A percentile compares a stretch with the other conserved stretches of the same genome.
These are phyloP conservation scores for Peucedramus taeniatus DNA, from an alignment of 2,113 vertebrate genomes.

Conservation along the genomic window DNA sequence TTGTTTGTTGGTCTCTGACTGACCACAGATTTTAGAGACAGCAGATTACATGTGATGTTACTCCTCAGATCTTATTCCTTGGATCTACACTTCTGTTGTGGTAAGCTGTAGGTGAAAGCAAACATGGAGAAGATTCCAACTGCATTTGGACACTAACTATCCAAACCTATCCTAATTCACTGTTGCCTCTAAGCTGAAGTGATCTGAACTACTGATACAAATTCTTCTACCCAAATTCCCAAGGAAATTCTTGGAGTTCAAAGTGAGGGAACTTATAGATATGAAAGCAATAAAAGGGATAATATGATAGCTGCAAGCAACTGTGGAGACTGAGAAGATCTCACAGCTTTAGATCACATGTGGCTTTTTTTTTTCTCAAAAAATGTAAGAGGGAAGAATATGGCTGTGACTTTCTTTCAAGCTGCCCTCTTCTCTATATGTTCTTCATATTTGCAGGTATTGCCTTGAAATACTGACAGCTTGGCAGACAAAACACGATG, in stretches of 20 bases:
- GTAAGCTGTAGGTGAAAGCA: background rate
- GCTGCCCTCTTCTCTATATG: background rate
- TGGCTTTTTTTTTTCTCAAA: background rate
- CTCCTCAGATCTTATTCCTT: background rate
- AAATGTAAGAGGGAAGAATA: background rate
- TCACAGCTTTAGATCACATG: background rate
- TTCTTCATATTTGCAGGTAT: background rate
- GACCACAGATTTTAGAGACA: background rate
- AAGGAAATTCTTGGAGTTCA: background rate
- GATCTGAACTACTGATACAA: background rate
- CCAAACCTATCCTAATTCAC: background rate
- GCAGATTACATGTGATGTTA: background rate
- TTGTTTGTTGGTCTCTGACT: background rate
- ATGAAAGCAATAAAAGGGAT: background rate
- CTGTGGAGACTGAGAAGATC: background rate
- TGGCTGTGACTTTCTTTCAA: background rate
- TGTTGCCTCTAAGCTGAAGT: background rate
- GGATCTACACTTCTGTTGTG: background rate
- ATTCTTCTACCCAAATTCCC: background rate
- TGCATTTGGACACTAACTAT: background rate
- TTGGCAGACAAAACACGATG: background rate
- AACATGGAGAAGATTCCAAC: rapidly evolving
- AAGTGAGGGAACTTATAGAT: background rate
- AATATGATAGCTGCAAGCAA: background rate
- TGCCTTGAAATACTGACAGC: background rate